Evolutionary conservation across 2,888 invertebrate species (phyloP).

Genomic region (Tetragonula carbonaria): DNA sequence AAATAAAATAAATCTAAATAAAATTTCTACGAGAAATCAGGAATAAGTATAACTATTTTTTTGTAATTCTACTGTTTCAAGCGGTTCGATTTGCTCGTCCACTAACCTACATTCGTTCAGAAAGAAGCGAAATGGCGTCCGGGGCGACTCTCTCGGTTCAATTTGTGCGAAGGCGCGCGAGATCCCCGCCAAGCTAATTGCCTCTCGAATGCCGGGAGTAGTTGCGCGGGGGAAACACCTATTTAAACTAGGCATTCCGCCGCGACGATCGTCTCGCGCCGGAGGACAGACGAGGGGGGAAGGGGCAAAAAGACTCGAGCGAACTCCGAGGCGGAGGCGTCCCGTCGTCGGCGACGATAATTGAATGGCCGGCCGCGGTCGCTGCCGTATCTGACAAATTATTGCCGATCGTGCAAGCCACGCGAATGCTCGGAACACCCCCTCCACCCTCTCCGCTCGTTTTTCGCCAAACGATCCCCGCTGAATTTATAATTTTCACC

Average conservation of each 20-base stretch:
- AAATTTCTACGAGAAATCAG: too few species aligned
- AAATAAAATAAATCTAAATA: too few species aligned
- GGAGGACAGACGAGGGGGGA: not conserved
- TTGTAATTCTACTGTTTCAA: too few species aligned
- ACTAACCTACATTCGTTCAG: not conserved
- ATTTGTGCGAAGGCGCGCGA: constrained; percentile 50
- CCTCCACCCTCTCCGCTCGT: not conserved
- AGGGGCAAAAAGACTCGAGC: constrained; percentile 42
- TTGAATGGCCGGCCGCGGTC: constrained; percentile 37
- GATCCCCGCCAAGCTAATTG: constrained; percentile 64
- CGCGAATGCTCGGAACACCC: not conserved
- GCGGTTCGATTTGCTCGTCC: too few species aligned
- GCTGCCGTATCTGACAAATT: constrained; percentile 55
- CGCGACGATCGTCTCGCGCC: constrained; percentile 58
- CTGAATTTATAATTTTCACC: constrained; percentile 42
- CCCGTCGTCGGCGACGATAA: constrained; percentile 47
- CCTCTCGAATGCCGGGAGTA: constrained; percentile 66
- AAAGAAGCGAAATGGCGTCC: not conserved
- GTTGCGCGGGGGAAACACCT: constrained; percentile 61
- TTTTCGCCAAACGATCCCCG: constrained; percentile 1
- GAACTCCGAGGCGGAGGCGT: constrained; percentile 15
- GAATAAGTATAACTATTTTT: too few species aligned
- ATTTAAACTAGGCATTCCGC: constrained; percentile 66
- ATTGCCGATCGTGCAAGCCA: constrained; percentile 38
- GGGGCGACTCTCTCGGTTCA: constrained; percentile 23